A percentile compares a stretch with the other conserved stretches of the same genome.
Conservation (phyloP, 1,140 invertebrate genomes). For the Ceratina calcarata region DNA sequence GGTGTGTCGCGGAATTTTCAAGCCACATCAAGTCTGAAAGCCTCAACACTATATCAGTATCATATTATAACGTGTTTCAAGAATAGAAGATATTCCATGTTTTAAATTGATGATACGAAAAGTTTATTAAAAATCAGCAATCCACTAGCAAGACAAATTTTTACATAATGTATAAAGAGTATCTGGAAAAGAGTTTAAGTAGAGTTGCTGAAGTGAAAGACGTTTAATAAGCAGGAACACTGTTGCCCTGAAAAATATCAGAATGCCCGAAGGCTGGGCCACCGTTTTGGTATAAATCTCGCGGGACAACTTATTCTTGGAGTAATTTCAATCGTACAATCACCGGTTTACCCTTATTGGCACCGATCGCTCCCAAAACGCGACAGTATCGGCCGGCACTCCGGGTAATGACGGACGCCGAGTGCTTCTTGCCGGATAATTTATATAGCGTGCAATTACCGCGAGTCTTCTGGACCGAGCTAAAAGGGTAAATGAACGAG, state of each 20-base stretch:
- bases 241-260: too few species aligned
- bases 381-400: constrained; percentile 9
- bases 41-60: too few species aligned
- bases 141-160: too few species aligned
- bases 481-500: constrained; percentile 32
- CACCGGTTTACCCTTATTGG: not conserved
- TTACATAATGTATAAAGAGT: too few species aligned
- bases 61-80: too few species aligned
- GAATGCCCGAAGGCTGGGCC: not conserved
- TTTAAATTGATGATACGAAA: too few species aligned
- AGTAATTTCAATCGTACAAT: constrained; percentile 18
- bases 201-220: not conserved
- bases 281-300: constrained; percentile 2
- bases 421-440: constrained; percentile 21
- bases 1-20: not conserved
- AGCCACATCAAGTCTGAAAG: too few species aligned
- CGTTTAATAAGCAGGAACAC: not conserved
- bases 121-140: too few species aligned
- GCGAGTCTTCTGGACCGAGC: not conserved
- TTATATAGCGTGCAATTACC: constrained; percentile 33
- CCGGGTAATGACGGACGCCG: constrained; percentile 8
- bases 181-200: too few species aligned
- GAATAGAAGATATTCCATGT: too few species aligned
- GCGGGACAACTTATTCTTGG: not conserved
- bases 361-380: not conserved